Conservation (phyloP, 2,797 vertebrate species). For the Lagorchestes hirsutus region DNA sequence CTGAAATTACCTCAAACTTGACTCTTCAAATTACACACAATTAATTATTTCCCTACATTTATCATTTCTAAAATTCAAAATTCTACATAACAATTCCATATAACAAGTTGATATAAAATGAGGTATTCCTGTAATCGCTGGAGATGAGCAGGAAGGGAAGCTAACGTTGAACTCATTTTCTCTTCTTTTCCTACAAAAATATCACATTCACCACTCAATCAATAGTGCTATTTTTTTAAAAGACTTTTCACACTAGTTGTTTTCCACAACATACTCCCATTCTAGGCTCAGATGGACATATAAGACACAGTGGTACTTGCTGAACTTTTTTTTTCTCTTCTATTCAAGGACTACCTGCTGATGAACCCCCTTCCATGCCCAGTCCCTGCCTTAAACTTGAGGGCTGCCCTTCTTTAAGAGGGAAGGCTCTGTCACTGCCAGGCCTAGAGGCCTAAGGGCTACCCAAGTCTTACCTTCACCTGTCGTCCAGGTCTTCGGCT, state of each 20-base stretch:
- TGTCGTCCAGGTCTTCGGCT: no score
- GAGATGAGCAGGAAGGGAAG: background rate
- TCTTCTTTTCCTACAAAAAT: slow-evolving; percentile 4
- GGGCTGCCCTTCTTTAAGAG: background rate
- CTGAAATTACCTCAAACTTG: background rate
- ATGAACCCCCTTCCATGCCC: background rate
- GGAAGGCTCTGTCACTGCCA: background rate
- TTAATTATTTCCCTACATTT: background rate
- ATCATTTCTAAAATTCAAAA: background rate
- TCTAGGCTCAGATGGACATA: background rate
- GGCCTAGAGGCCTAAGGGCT: no score
- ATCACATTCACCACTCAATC: background rate
- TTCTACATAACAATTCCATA: background rate
- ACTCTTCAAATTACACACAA: background rate
- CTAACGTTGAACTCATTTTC: background rate
- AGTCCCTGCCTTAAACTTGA: background rate
- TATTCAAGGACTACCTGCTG: background rate
- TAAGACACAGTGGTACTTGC: background rate
- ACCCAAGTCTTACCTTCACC: no score
- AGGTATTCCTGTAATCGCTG: background rate
- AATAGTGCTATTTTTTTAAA: background rate
- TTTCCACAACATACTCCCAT: background rate
- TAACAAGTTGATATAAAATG: background rate
- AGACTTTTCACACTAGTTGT: background rate
- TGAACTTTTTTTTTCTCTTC: background rate